Percentiles rank a stretch among this genome's conserved stretches.
phyloP scores from a whole-genome alignment of 2,888 invertebrate genomes.

The Dryobotodes eremita region DNA sequence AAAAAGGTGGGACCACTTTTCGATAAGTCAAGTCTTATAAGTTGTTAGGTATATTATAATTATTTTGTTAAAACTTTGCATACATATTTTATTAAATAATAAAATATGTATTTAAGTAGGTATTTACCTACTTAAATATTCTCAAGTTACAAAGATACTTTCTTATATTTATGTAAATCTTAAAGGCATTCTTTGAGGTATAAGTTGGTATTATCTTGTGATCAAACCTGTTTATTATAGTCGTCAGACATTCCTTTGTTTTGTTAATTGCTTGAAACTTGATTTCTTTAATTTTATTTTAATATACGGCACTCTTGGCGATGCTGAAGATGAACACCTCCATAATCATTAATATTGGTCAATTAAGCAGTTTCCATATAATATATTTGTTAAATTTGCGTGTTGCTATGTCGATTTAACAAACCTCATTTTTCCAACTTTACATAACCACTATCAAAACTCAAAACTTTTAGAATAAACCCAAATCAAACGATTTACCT shows the following conservation, averaged over 20 bases:
- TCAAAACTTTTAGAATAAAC: neutral
- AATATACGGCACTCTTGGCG: neutral
- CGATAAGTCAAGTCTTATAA: neutral
- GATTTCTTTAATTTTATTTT: conserved; percentile 39
- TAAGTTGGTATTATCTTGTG: conserved; percentile 10
- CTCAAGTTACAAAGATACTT: conserved; percentile 28
- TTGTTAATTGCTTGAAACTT: conserved; percentile 49
- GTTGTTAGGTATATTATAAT: neutral
- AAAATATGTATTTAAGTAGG: too few relatives aligned
- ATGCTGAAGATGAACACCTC: neutral
- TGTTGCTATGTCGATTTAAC: conserved; percentile 12
- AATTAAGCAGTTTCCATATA: neutral
- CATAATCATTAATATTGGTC: neutral
- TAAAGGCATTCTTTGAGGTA: conserved; percentile 22
- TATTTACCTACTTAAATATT: neutral
- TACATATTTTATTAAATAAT: neutral
- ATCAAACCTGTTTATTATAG: conserved; percentile 49
- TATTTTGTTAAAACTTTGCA: neutral
- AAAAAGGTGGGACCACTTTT: neutral
- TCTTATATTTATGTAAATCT: conserved; percentile 51
- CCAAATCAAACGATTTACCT: neutral
- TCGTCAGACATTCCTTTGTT: conserved; percentile 55
- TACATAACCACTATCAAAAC: neutral
- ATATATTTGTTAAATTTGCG: neutral
- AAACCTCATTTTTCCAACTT: too few relatives aligned